A percentile compares a stretch with the other conserved stretches of the same genome.
Evolutionary conservation across 2,888 invertebrate species (phyloP).

Genomic region (Teinopalpus imperialis): DNA sequence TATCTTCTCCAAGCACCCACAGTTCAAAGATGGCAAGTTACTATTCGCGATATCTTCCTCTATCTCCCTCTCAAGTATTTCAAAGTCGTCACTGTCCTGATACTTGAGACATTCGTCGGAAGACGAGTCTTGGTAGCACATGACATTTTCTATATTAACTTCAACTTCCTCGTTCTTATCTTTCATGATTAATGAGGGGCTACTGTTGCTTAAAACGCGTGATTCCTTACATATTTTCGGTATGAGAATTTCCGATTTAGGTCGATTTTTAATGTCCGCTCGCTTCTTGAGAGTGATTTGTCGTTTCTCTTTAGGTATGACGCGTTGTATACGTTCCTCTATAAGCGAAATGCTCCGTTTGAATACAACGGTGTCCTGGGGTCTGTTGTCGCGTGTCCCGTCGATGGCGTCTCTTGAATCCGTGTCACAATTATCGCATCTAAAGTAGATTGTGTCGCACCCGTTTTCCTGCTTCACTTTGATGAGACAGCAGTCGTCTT

Average conservation of each 20-base stretch:
- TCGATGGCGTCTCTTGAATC: conserved; percentile 66
- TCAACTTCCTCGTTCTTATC: conserved; percentile 54
- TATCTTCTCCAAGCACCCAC: conserved; percentile 63
- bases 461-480: conserved; percentile 68
- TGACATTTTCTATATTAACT: conserved; percentile 66
- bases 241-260: conserved; percentile 43
- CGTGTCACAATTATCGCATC: conserved; percentile 66
- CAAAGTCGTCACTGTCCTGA: conserved; percentile 66
- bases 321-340: conserved; percentile 65
- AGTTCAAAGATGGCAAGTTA: conserved; percentile 42
- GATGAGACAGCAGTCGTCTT: conserved; percentile 71
- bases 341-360: conserved; percentile 69
- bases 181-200: conserved; percentile 51
- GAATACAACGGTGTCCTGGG: conserved; percentile 64
- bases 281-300: conserved; percentile 39
- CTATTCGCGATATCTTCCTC: conserved; percentile 56
- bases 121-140: conserved; percentile 71
- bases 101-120: conserved; percentile 69
- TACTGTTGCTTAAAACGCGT: conserved; percentile 59
- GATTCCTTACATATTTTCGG: conserved; percentile 46
- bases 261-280: conserved; percentile 33
- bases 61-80: conserved; percentile 60
- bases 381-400: conserved; percentile 30
- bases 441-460: conserved; percentile 67
- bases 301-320: conserved; percentile 57